These are phyloP conservation scores for Zaprionus africanus DNA, from an alignment of 1,140 invertebrate genomes.

Conservation along the genomic window DNA sequence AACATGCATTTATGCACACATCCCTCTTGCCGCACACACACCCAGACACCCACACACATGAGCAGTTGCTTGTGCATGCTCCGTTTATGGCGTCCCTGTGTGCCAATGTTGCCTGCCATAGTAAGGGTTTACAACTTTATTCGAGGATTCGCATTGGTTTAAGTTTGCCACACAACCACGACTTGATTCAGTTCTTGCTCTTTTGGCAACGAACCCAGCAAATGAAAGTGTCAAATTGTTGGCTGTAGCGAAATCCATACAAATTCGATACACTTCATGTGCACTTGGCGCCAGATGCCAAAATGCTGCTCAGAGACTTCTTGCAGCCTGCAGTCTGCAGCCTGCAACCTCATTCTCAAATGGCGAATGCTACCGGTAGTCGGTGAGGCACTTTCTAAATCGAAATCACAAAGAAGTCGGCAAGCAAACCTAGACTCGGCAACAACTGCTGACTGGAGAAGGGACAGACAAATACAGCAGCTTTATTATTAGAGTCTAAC, in stretches of 20 bases:
- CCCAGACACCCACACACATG: slow-evolving; percentile 12
- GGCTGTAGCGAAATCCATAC: slow-evolving; percentile 74
- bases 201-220: slow-evolving; percentile 16
- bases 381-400: slow-evolving; percentile 42
- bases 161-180: slow-evolving; percentile 32
- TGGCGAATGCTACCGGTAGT: slow-evolving; percentile 34
- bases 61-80: slow-evolving; percentile 37
- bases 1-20: slow-evolving; percentile 67
- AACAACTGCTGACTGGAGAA: not conserved
- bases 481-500: not conserved
- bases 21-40: slow-evolving; percentile 12
- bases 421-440: not conserved
- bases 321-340: not conserved
- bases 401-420: slow-evolving; percentile 40
- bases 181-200: slow-evolving; percentile 11
- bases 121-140: slow-evolving; percentile 55
- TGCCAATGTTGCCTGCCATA: slow-evolving; percentile 26
- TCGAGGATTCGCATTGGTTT: slow-evolving; percentile 59
- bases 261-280: slow-evolving; percentile 78
- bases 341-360: slow-evolving; percentile 7
- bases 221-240: slow-evolving; percentile 76
- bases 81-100: slow-evolving; percentile 56
- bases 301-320: slow-evolving; percentile 5
- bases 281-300: slow-evolving; percentile 68
- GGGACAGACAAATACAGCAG: not conserved